A percentile compares a stretch with the other conserved stretches of the same genome.
These are phyloP conservation scores for Syngnathus typhle DNA, from an alignment of 2,113 vertebrate genomes.

Conservation along the genomic window DNA sequence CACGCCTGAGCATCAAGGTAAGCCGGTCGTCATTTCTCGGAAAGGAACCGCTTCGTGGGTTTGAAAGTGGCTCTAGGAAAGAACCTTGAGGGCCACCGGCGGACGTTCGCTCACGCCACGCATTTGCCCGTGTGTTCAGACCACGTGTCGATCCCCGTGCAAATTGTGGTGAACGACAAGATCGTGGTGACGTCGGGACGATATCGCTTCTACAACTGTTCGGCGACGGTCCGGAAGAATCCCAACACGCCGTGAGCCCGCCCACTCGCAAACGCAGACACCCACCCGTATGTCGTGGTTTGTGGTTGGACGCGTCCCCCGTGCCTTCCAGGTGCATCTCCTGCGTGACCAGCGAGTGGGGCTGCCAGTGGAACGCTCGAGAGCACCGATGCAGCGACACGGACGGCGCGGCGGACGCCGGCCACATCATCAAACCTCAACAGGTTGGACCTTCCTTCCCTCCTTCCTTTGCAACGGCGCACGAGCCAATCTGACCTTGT, in stretches of 20 bases:
- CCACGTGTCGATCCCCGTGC: constrained; percentile 77
- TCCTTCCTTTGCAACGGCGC: neutral
- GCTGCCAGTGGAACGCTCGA: constrained; percentile 85
- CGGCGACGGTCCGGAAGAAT: constrained; percentile 75
- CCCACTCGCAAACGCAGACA: neutral
- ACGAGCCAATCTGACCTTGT: neutral
- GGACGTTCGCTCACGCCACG: too few species aligned
- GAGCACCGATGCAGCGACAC: constrained; percentile 78
- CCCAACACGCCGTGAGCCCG: constrained; percentile 86
- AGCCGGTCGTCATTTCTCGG: too few species aligned
- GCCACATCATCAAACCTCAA: constrained; percentile 71
- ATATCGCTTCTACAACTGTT: constrained; percentile 90
- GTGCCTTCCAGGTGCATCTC: constrained; percentile 79
- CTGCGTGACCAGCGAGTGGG: constrained; percentile 87
- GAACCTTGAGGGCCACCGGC: too few species aligned
- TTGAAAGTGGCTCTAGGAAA: too few species aligned
- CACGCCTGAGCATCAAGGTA: constrained; percentile 60
- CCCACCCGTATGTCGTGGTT: too few species aligned
- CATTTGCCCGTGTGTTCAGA: constrained; percentile 63
- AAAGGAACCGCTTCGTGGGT: too few species aligned
- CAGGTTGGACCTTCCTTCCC: constrained; percentile 61
- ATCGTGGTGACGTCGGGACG: constrained; percentile 75
- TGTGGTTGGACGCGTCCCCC: constrained; percentile 2
- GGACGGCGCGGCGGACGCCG: constrained; percentile 19
- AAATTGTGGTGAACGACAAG: constrained; percentile 49